Evolutionary conservation across 2,797 vertebrate species (phyloP), one percentile per base, ranked within the genome.

Genomic region (Gobio occitaniae): DNA sequence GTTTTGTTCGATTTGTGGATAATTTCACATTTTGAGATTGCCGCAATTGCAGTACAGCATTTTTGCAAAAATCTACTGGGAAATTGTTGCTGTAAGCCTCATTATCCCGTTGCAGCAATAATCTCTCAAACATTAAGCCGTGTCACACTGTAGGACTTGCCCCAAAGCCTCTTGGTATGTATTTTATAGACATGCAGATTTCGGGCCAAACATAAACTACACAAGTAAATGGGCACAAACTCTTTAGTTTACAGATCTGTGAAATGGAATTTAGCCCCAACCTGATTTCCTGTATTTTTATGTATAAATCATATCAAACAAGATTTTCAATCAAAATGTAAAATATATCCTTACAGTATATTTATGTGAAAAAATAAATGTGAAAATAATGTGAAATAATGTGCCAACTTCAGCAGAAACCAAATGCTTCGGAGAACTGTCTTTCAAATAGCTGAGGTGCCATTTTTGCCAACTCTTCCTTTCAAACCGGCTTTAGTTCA

Each of bases 31-130:
- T 70, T 80, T 38, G 8, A 32, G 21, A 25, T 56, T 72, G 61
- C 16, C 59, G 6, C 2, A 16, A 61, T 70, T 72, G 1, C 25
- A 21, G 41, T 36, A 21, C 41, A 4, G 17, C 4, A 21, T 7
- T 7, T 21, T 8, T 17, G 6, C 8, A 66, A 25, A 52, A 63
- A 75, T 36, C 32, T 32, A 3, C 2, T 52, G 12, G 3, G 47
- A 38, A 83, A 59, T 19, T 48, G 4, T 79, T 79, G 9, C 10
- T 47, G 25, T 61, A 54, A 83, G 36, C n/a, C 72, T 56, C 16
- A 10, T 56, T 56, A 47, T 84, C 61, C 36, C 9, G 2, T 69
- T 36, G 13, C 56, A 38, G 56, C 12, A 65, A 1, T 83, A 83
- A 83, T 83, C 41, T 75, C 7, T 32, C 15, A 3, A 32, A 69